Conservation (phyloP, 1,140 invertebrate species). For the Trypoxylus dichotomus region DNA sequence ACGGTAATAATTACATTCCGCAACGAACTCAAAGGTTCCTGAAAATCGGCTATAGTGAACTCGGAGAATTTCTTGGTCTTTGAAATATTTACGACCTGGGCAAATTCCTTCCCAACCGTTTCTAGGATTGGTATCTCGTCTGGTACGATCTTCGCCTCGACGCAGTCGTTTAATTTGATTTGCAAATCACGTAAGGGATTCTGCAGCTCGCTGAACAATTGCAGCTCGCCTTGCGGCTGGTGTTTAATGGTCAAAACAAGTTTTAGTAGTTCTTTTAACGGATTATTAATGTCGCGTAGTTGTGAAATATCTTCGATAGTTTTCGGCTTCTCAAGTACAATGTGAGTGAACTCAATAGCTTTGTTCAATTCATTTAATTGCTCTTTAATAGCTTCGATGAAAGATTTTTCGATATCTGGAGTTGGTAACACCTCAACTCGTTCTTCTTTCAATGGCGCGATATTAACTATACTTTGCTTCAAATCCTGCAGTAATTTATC, state of each 20-base stretch:
- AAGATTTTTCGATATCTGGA: background rate
- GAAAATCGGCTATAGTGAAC: constrained; percentile 42
- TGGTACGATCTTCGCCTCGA: constrained; percentile 38
- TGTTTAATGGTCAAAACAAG: constrained; percentile 43
- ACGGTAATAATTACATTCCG: constrained; percentile 47
- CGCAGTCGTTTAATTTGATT: constrained; percentile 38
- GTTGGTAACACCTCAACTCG: background rate
- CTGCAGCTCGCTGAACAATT: constrained; percentile 42
- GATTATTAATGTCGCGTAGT: constrained; percentile 31
- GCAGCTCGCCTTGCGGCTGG: constrained; percentile 41
- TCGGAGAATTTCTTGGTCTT: constrained; percentile 17
- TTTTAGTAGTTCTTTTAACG: constrained; percentile 42
- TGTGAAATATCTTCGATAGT: constrained; percentile 37
- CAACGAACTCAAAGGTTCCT: constrained; percentile 40
- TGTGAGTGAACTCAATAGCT: constrained; percentile 43
- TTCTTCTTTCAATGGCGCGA: constrained; percentile 38
- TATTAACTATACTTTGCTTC: constrained; percentile 34
- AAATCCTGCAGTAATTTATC: constrained; percentile 42
- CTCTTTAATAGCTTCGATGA: background rate
- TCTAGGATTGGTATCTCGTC: constrained; percentile 43
- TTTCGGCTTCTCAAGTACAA: constrained; percentile 39
- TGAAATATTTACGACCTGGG: constrained; percentile 34
- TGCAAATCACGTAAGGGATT: constrained; percentile 43
- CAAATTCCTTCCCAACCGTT: constrained; percentile 40
- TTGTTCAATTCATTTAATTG: constrained; percentile 39